Conservation (phyloP, 2,888 invertebrate genomes). For the Lingula anatina region DNA sequence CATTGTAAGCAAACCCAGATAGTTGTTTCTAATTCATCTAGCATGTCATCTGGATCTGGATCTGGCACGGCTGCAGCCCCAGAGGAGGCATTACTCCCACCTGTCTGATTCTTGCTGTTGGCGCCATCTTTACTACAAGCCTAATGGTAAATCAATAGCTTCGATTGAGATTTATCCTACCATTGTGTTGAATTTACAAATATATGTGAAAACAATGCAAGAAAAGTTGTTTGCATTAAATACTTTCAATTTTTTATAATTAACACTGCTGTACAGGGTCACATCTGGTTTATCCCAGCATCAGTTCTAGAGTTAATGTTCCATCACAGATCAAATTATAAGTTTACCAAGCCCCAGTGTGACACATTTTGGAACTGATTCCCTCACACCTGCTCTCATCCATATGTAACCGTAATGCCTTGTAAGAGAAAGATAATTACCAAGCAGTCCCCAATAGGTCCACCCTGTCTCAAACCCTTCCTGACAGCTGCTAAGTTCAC, state of each 20-base stretch:
- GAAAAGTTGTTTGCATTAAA: too few relatives aligned
- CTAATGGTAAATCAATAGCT: too few relatives aligned
- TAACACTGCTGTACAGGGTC: too few relatives aligned
- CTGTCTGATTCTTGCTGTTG: not conserved
- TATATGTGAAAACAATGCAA: too few relatives aligned
- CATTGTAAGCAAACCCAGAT: slow-evolving; percentile 48
- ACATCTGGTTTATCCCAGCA: too few relatives aligned
- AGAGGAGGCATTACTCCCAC: slow-evolving; percentile 10
- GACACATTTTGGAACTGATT: not conserved
- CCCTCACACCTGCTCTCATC: not conserved
- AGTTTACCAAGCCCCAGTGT: not conserved
- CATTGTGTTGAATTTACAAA: too few relatives aligned
- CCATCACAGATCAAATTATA: not conserved
- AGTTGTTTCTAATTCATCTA: slow-evolving; percentile 24
- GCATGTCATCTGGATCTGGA: too few relatives aligned
- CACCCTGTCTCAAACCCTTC: slow-evolving; percentile 33
- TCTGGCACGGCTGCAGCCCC: slow-evolving; percentile 19
- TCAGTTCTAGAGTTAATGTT: too few relatives aligned
- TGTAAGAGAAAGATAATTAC: slow-evolving; percentile 31
- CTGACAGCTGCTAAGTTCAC: slow-evolving; percentile 38
- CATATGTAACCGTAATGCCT: too few relatives aligned
- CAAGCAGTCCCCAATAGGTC: slow-evolving; percentile 32
- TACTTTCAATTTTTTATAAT: too few relatives aligned
- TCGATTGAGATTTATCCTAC: too few relatives aligned
- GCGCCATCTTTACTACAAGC: slow-evolving; percentile 6